Conservation (phyloP, 2,113 vertebrate genomes). For the Sminthopsis crassicaudata region DNA sequence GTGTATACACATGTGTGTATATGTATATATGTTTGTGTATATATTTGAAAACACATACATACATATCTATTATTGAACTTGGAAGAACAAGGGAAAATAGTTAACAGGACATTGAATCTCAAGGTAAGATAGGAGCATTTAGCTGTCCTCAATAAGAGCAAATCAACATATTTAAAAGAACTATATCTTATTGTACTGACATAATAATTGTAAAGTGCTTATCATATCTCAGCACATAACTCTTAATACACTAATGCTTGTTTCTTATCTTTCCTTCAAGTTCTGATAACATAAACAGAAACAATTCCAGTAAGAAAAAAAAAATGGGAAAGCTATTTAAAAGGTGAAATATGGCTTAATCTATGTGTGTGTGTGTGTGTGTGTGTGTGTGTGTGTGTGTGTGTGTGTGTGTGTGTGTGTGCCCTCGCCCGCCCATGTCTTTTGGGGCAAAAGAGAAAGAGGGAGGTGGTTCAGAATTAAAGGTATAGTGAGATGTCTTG, state of each 20-base stretch:
- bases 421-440: not conserved
- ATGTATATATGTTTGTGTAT: too few relatives aligned
- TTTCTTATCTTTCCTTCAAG: not conserved
- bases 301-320: not conserved
- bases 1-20: not conserved
- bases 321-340: not conserved
- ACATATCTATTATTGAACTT: not conserved
- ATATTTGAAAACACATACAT: too few relatives aligned
- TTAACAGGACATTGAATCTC: not conserved
- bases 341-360: not conserved
- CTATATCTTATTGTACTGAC: not conserved
- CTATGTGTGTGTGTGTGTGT: too few relatives aligned
- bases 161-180: not conserved
- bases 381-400: too few relatives aligned
- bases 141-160: not conserved
- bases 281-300: not conserved
- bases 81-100: not conserved
- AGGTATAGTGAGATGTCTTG: not conserved
- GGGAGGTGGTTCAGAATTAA: not conserved
- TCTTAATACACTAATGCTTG: not conserved
- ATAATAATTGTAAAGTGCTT: not conserved
- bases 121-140: not conserved
- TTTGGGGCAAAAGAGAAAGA: not conserved
- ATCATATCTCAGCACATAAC: not conserved
- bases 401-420: too few relatives aligned